Base-by-base conservation (phyloP, 2,797 vertebrate genomes). In the Graptemys geographica region DNA sequence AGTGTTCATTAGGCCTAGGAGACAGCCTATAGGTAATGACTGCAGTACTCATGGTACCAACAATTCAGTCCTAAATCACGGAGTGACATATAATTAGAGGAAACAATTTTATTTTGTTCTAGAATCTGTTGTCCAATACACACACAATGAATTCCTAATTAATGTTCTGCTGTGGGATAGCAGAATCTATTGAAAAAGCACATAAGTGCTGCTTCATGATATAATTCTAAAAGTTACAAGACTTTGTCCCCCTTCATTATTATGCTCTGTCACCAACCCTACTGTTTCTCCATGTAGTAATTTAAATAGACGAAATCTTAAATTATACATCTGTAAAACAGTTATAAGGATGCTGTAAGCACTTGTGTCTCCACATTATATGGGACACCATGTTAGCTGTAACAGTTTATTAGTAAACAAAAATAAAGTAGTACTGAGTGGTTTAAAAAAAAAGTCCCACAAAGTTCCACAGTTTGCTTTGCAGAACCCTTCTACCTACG, bases 41-140 rank as follows among this genome's bases (percentile, higher is more conserved):
- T n/a, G 21, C 49, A 74, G 21, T 28, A 47, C 3, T 1, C 18
- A 12, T 31, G 19, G 11, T 2, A 28, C n/a, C 7, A 33, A 1
- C 2, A 55, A 76, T 74, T 79, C 31, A 47, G 19, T 59, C 47
- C 79, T 11, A 25, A 41, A 3, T 72, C 33, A 28, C 3, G 8
- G 78, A 57, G 78, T 72, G 8, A 44, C 11, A 81, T 11, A 11
- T 59, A 27, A 31, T 5, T 8, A 25, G 5, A 5, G 6, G 33
- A 81, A 74, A 10, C 4, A n/a, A 55, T 33, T 53, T 49, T 53
- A 11, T 83, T 49, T 57, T 49, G 1, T 21, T 41, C 9, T 65
- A 11, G 79, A 85, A 33, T 5, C 74, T 0, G 19, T 3, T 51
- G 57, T 87, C 79, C 41, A 37, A 81, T 15, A 28, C 49, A 49